Evolutionary conservation across 1,140 invertebrate species (phyloP).

Genomic region (Polypedilum vanderplanki): DNA sequence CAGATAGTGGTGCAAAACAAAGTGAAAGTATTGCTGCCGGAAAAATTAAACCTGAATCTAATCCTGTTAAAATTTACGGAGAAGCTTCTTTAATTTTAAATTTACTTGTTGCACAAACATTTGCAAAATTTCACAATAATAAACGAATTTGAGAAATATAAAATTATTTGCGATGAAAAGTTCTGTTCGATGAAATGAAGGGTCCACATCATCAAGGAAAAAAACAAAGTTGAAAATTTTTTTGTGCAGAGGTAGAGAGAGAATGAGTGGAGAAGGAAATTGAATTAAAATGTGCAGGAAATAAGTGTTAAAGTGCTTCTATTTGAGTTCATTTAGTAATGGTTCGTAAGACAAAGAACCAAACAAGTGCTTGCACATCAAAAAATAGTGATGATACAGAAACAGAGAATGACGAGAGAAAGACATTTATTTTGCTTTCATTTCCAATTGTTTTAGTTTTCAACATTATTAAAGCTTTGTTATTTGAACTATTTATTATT

Average conservation of each 20-base stretch:
- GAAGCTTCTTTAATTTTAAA: slow-evolving; percentile 94
- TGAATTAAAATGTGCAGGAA: background rate
- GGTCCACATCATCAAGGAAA: too few relatives aligned
- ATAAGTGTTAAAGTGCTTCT: background rate
- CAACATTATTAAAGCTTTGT: slow-evolving; percentile 66
- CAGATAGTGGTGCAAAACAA: slow-evolving; percentile 93
- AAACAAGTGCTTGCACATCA: slow-evolving; percentile 12
- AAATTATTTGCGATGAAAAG: too few relatives aligned
- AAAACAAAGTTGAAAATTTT: too few relatives aligned
- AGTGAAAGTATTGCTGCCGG: slow-evolving; percentile 99
- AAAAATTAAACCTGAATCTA: slow-evolving; percentile 84
- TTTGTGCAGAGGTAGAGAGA: background rate
- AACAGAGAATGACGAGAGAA: background rate
- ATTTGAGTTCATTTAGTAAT: background rate
- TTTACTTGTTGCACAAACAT: slow-evolving; percentile 90
- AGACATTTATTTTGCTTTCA: slow-evolving; percentile 53
- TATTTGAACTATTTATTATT: slow-evolving; percentile 77
- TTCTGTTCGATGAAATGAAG: too few relatives aligned
- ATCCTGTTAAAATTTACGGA: slow-evolving; percentile 91
- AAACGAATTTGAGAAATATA: too few relatives aligned
- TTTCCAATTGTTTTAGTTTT: slow-evolving; percentile 78
- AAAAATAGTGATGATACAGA: slow-evolving; percentile 19
- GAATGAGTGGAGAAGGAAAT: background rate
- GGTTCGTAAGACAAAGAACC: slow-evolving; percentile 23
- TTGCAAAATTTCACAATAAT: slow-evolving; percentile 55